Percentiles rank a stretch among this genome's conserved stretches.
phyloP scores from a whole-genome alignment of 92 coral and sea anemone species.

The Isaurus tuberculatus region DNA sequence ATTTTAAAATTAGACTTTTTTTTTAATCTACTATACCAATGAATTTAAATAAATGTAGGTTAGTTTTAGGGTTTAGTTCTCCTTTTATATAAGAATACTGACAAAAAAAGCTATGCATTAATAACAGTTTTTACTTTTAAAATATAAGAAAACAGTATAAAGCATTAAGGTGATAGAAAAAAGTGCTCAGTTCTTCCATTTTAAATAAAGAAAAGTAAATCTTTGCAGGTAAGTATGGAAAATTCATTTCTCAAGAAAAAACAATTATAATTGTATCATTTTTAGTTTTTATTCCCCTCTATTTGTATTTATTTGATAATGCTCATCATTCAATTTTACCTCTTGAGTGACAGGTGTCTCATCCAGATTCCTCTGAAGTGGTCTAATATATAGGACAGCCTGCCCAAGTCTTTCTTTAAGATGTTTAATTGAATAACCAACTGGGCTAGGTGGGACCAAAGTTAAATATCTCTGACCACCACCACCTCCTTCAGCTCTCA shows the following conservation, averaged over 20 bases:
- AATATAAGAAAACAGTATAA: background rate
- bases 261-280: background rate
- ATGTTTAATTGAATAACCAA: slow-evolving; percentile 58
- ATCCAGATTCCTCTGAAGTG: slow-evolving; percentile 66
- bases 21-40: no score
- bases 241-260: background rate
- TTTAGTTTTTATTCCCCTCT: background rate
- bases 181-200: background rate
- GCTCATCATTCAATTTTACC: slow-evolving; percentile 2
- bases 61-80: no score
- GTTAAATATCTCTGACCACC: slow-evolving; percentile 50
- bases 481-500: slow-evolving; percentile 68
- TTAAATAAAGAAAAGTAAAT: background rate
- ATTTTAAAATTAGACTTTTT: no score
- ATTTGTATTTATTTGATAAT: background rate
- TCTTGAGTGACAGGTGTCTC: slow-evolving; percentile 24
- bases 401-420: slow-evolving; percentile 60
- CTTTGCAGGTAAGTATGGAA: background rate
- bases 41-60: no score
- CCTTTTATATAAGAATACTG: no score
- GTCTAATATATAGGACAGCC: slow-evolving; percentile 60
- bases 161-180: background rate
- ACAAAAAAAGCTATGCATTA: no score
- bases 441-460: slow-evolving; percentile 48
- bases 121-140: background rate